Conservation (phyloP, 1,140 invertebrate genomes). For the Drosophila athabasca region DNA sequence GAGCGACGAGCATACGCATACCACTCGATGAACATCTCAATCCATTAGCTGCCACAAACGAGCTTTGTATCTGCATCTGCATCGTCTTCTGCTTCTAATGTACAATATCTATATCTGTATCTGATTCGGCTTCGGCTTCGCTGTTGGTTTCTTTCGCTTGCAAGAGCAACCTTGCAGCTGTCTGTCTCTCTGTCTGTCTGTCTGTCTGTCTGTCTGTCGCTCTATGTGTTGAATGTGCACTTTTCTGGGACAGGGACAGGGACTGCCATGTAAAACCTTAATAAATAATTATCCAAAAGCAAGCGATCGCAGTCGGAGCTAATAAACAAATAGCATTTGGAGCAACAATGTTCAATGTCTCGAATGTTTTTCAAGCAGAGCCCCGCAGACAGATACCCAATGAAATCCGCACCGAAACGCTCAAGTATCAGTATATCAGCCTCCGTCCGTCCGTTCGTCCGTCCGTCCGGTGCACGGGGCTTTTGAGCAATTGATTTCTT, state of each 20-base stretch:
- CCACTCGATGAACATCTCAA: constrained; percentile 7
- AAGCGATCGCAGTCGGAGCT: constrained; percentile 27
- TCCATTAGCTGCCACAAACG: constrained; percentile 17
- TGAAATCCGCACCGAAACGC: constrained; percentile 32
- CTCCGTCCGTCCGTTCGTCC: background rate
- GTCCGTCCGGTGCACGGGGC: constrained; percentile 6
- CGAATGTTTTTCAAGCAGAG: constrained; percentile 3
- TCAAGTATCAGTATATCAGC: constrained; percentile 41
- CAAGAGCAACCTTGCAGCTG: constrained; percentile 21
- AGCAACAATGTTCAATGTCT: constrained; percentile 28
- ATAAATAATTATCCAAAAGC: constrained; percentile 46
- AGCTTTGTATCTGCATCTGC: constrained; percentile 1
- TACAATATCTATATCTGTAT: constrained; percentile 8
- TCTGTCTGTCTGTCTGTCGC: background rate
- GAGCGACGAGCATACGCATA: background rate
- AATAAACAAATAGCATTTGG: constrained; percentile 46
- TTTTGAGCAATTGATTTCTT: constrained; percentile 48
- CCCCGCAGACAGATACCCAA: constrained; percentile 19
- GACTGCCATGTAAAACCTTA: constrained; percentile 33
- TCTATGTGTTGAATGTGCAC: constrained; percentile 5
- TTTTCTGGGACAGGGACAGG: constrained; percentile 35
- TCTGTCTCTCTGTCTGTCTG: too few species aligned
- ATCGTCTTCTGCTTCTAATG: constrained; percentile 6
- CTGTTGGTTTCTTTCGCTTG: constrained; percentile 14
- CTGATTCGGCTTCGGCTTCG: background rate